phyloP scores from a whole-genome alignment of 2,797 vertebrate species.

The Pangasius krempfi region DNA sequence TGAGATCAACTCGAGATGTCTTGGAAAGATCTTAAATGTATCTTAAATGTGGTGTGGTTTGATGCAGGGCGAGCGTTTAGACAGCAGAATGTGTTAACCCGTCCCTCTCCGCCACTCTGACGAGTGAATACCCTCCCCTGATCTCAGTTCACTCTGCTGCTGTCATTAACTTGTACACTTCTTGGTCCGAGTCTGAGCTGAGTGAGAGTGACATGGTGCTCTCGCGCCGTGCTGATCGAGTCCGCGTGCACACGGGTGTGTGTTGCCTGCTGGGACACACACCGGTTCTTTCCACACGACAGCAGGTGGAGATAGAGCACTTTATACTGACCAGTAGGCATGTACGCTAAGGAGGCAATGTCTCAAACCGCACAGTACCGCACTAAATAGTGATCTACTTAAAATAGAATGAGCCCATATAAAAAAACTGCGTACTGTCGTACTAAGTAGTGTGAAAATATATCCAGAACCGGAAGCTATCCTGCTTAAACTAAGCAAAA shows the following conservation, averaged over 20 bases:
- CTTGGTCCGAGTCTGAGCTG: slow-evolving; percentile 1
- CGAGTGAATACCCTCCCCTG: too few relatives aligned
- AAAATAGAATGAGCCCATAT: neutral
- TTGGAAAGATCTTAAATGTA: neutral
- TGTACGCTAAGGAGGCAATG: neutral
- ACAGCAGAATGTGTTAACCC: neutral
- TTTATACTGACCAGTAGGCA: slow-evolving; percentile 59
- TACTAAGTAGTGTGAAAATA: neutral
- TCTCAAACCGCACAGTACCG: neutral
- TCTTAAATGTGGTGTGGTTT: neutral
- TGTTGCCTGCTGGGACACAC: slow-evolving; percentile 12
- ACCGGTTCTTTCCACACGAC: slow-evolving; percentile 65
- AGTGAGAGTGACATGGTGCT: slow-evolving; percentile 15
- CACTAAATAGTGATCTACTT: neutral
- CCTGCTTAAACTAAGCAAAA: too few relatives aligned
- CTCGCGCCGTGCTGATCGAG: neutral
- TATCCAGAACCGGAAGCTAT: neutral
- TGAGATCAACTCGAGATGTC: neutral
- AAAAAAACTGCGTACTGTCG: neutral
- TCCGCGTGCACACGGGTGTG: neutral
- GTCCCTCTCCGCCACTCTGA: neutral
- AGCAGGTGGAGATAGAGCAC: slow-evolving; percentile 81
- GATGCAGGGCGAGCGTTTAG: neutral
- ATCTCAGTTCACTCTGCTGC: neutral
- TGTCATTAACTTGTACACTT: slow-evolving; percentile 23